Percentiles rank a stretch among this genome's conserved stretches.
phyloP scores from a whole-genome alignment of 2,888 invertebrate species.

The Drosophila prostipennis region DNA sequence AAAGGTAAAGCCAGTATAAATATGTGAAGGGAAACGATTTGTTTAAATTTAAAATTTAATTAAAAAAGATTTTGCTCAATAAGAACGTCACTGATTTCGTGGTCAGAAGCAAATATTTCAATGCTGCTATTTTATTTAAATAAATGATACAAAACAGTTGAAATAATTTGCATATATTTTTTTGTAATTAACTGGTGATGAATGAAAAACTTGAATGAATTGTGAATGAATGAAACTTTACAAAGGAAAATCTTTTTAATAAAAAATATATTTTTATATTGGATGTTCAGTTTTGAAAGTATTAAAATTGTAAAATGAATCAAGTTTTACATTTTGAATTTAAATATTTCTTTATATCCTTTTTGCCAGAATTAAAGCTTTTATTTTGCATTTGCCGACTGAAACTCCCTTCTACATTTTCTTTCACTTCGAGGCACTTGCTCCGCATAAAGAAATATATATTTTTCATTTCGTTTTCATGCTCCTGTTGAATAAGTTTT shows the following conservation, averaged over 20 bases:
- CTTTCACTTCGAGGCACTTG: constrained; percentile 2
- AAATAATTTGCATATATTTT: too few species aligned
- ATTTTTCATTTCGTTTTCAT: constrained; percentile 36
- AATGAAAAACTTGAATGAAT: too few species aligned
- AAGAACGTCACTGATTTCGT: too few species aligned
- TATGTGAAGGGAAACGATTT: background rate
- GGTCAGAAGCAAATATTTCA: too few species aligned
- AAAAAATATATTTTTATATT: too few species aligned
- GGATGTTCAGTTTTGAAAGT: too few species aligned
- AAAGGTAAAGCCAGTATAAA: background rate
- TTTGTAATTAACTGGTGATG: too few species aligned
- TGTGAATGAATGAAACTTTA: too few species aligned
- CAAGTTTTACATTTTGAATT: background rate
- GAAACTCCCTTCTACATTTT: background rate
- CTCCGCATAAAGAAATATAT: constrained; percentile 15
- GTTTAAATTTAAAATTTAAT: background rate
- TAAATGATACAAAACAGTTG: too few species aligned
- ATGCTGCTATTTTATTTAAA: too few species aligned
- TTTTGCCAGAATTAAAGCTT: background rate
- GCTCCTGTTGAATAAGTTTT: constrained; percentile 10
- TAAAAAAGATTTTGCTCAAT: background rate
- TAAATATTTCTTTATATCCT: background rate
- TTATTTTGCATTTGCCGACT: background rate
- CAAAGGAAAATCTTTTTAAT: too few species aligned
- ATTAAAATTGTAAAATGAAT: background rate